A percentile compares a stretch with the other conserved stretches of the same genome.
These are phyloP conservation scores for Cyclopterus lumpus DNA, from an alignment of 2,797 vertebrate species.

Conservation along the genomic window DNA sequence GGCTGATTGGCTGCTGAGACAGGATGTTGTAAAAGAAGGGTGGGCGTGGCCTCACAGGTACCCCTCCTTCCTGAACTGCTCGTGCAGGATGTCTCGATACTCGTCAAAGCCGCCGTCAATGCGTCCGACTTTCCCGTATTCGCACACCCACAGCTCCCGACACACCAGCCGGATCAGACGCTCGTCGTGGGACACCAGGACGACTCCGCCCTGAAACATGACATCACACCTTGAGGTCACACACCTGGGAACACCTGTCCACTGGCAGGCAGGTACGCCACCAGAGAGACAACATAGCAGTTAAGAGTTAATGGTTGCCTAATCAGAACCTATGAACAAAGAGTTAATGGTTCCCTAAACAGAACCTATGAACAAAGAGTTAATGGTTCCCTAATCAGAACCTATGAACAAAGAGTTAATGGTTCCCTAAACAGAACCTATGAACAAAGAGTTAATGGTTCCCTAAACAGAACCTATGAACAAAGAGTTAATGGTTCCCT, in stretches of 20 bases:
- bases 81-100: slow-evolving; percentile 94
- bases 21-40: slow-evolving; percentile 9
- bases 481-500: too few species aligned
- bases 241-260: neutral
- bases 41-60: slow-evolving; percentile 87
- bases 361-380: too few species aligned
- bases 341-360: too few species aligned
- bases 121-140: slow-evolving; percentile 83
- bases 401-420: too few species aligned
- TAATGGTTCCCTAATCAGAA: too few species aligned
- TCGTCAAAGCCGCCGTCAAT: slow-evolving; percentile 96
- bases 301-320: too few species aligned
- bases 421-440: too few species aligned
- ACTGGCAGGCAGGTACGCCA: too few species aligned
- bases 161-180: slow-evolving; percentile 95
- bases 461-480: too few species aligned
- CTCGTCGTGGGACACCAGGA: slow-evolving; percentile 95
- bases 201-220: slow-evolving; percentile 89
- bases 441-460: too few species aligned
- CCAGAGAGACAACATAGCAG: too few species aligned
- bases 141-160: slow-evolving; percentile 96
- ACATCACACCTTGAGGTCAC: slow-evolving; percentile 28
- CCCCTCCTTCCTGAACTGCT: slow-evolving; percentile 96
- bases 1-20: slow-evolving; percentile 20
- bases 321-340: too few species aligned